Percentiles rank a stretch among this genome's conserved stretches.
Evolutionary conservation across 2,888 invertebrate species (phyloP).

Genomic region (Cerastoderma edule): DNA sequence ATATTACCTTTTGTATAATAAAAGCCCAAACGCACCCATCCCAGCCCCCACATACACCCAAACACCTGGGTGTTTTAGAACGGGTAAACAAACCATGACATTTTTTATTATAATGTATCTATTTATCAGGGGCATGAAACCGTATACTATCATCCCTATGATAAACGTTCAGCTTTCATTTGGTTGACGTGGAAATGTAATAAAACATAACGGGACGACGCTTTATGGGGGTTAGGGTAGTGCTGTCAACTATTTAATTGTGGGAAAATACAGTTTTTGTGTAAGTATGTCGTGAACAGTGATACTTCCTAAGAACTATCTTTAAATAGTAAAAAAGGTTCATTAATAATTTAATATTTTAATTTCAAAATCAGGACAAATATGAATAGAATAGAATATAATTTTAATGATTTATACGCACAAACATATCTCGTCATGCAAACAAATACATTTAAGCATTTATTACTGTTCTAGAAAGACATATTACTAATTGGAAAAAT

Average conservation of each 20-base stretch:
- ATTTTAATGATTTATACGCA: too few species aligned
- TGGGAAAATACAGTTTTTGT: too few species aligned
- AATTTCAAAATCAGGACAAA: too few species aligned
- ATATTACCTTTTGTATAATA: not conserved
- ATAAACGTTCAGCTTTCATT: conserved; percentile 12
- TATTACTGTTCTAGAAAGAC: too few species aligned
- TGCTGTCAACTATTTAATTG: not conserved
- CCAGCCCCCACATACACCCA: not conserved
- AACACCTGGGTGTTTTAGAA: conserved; percentile 9
- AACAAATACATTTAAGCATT: too few species aligned
- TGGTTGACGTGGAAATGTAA: not conserved
- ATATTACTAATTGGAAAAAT: too few species aligned
- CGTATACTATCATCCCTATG: conserved; percentile 16
- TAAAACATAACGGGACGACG: conserved; percentile 21
- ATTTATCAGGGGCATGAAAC: conserved; percentile 19
- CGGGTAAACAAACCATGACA: not conserved
- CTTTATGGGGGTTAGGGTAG: not conserved
- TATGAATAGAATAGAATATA: too few species aligned
- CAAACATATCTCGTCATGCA: too few species aligned
- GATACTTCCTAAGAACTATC: too few species aligned
- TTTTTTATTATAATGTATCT: conserved; percentile 20
- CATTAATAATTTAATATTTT: too few species aligned
- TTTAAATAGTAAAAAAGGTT: too few species aligned
- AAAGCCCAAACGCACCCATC: conserved; percentile 4
- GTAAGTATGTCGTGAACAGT: too few species aligned